Conservation (phyloP, 1,140 invertebrate genomes). For the Brachionus plicatilis region DNA sequence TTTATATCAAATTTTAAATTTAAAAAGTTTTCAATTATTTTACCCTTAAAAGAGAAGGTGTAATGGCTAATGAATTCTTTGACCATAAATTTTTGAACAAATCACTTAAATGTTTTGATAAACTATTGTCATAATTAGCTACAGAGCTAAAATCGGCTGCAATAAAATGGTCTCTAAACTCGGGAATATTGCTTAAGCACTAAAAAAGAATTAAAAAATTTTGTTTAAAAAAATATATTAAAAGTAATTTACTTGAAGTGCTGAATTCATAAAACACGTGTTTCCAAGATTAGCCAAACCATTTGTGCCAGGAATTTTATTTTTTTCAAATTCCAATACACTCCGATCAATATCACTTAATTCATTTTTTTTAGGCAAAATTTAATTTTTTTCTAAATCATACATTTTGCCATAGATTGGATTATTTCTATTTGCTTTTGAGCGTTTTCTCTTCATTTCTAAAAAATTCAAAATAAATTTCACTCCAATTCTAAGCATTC, state of each 20-base stretch:
- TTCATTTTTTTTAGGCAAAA: too few species aligned
- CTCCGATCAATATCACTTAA: background rate
- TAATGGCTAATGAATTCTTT: too few species aligned
- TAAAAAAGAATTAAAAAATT: background rate
- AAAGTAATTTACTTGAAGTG: background rate
- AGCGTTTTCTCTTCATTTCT: background rate
- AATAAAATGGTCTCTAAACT: background rate
- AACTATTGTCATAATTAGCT: background rate
- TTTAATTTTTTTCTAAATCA: background rate
- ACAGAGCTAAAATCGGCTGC: background rate
- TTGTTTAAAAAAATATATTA: background rate
- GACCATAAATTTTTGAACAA: background rate
- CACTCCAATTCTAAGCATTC: background rate
- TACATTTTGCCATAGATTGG: background rate
- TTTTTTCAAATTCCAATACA: background rate
- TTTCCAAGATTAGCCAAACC: background rate
- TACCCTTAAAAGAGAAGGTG: background rate
- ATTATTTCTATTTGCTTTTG: background rate
- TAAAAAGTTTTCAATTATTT: background rate
- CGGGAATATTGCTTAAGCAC: background rate
- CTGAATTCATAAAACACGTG: slow-evolving; percentile 15
- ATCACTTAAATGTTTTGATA: background rate
- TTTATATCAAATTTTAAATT: background rate
- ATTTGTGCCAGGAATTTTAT: background rate
- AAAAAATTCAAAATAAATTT: background rate